Percentiles rank a stretch among this genome's conserved stretches.
Conservation (phyloP, 1,140 invertebrate genomes). For the Chrysomallon squamiferum region DNA sequence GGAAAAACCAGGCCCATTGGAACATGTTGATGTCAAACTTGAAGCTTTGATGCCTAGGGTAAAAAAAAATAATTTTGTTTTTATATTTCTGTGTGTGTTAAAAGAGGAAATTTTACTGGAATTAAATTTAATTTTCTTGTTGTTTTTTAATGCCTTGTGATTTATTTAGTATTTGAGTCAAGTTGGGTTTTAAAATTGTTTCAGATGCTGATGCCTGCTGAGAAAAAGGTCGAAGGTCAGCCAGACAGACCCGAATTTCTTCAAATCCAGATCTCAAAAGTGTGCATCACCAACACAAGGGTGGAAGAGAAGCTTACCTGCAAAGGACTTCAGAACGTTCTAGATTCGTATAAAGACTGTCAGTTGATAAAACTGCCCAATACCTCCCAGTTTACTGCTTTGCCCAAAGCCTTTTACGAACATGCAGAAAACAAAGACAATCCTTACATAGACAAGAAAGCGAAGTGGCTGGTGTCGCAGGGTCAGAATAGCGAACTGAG, state of each 20-base stretch:
- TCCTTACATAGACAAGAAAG: conserved; percentile 24
- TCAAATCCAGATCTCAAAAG: conserved; percentile 81
- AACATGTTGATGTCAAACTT: conserved; percentile 64
- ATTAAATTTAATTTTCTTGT: too few relatives aligned
- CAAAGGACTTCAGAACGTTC: conserved; percentile 75
- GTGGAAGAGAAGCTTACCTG: conserved; percentile 72
- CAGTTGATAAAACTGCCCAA: conserved; percentile 81
- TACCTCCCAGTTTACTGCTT: conserved; percentile 67
- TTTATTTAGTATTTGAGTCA: too few relatives aligned
- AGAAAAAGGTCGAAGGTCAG: conserved; percentile 70
- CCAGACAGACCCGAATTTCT: conserved; percentile 81
- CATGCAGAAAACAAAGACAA: conserved; percentile 37
- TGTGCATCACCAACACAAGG: conserved; percentile 80
- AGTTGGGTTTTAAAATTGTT: too few relatives aligned
- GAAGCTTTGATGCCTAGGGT: conserved; percentile 92
- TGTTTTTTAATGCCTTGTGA: too few relatives aligned
- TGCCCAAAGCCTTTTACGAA: conserved; percentile 69
- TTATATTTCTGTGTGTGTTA: too few relatives aligned
- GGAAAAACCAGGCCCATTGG: conserved; percentile 20
- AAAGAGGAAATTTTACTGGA: too few relatives aligned
- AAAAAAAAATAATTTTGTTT: too few relatives aligned
- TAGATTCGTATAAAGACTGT: conserved; percentile 76
- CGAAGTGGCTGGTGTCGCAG: neutral
- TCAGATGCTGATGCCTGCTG: conserved; percentile 67
- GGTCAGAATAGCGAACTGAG: neutral